These are phyloP conservation scores for Glomeris maerens DNA, from an alignment of 1,140 invertebrate genomes.

Conservation along the genomic window DNA sequence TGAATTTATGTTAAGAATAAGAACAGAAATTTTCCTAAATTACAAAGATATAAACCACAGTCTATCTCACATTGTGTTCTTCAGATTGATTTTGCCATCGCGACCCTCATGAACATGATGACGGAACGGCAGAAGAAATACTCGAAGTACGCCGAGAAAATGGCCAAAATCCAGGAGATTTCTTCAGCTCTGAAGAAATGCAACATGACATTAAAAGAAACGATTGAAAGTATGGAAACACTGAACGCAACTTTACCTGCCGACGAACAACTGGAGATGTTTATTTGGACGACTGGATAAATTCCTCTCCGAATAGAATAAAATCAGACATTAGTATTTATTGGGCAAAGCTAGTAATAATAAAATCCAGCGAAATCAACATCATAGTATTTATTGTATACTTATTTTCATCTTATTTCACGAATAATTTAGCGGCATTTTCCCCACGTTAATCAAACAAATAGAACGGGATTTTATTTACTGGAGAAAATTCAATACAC, in stretches of 20 bases:
- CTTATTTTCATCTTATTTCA: no score
- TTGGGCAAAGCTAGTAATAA: no score
- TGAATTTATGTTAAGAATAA: no score
- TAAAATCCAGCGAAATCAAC: no score
- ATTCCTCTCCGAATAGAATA: no score
- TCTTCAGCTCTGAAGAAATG: slow-evolving; percentile 63
- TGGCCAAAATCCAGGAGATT: slow-evolving; percentile 61
- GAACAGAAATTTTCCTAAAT: background rate
- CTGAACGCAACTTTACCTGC: slow-evolving; percentile 70
- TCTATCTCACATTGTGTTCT: slow-evolving; percentile 20
- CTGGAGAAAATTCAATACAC: no score
- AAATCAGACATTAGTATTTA: no score
- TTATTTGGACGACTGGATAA: slow-evolving; percentile 70
- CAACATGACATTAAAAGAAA: slow-evolving; percentile 65
- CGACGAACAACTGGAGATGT: slow-evolving; percentile 70
- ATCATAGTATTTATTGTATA: no score
- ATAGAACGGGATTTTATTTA: no score
- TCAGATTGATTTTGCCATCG: slow-evolving; percentile 56
- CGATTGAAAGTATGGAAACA: slow-evolving; percentile 64
- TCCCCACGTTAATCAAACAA: no score
- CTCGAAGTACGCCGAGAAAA: slow-evolving; percentile 64
- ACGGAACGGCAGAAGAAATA: slow-evolving; percentile 69
- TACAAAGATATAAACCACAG: background rate
- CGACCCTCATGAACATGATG: slow-evolving; percentile 48
- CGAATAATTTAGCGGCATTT: no score